Conservation (phyloP, 2,888 invertebrate genomes). For the Achlya flavicornis region DNA sequence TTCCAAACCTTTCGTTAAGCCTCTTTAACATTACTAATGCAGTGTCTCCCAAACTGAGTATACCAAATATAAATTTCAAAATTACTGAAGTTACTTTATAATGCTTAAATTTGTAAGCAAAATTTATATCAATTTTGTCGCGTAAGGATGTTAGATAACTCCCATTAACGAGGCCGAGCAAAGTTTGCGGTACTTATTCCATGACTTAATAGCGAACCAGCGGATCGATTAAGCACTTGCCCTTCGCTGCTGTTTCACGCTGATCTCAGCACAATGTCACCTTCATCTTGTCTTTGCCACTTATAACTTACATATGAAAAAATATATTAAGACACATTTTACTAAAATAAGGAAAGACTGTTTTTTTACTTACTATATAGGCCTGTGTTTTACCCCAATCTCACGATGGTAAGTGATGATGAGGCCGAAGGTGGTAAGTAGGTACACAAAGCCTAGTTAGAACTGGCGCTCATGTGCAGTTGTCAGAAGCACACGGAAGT, state of each 20-base stretch:
- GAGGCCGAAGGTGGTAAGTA: too few species aligned
- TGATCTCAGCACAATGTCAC: slow-evolving; percentile 45
- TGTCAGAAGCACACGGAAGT: too few species aligned
- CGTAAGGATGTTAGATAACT: slow-evolving; percentile 43
- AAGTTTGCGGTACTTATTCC: slow-evolving; percentile 53
- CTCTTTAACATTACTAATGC: slow-evolving; percentile 6
- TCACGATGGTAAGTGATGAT: too few species aligned
- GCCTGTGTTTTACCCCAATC: too few species aligned
- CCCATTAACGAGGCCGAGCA: slow-evolving; percentile 48
- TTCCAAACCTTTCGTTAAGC: slow-evolving; percentile 1
- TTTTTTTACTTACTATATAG: too few species aligned
- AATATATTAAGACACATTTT: too few species aligned
- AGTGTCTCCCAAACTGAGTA: not conserved
- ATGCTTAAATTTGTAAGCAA: slow-evolving; percentile 30
- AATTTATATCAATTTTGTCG: slow-evolving; percentile 43
- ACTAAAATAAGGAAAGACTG: too few species aligned
- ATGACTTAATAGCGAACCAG: slow-evolving; percentile 38
- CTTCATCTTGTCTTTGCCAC: slow-evolving; percentile 29
- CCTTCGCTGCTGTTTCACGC: slow-evolving; percentile 38
- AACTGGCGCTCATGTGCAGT: too few species aligned
- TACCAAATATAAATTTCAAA: slow-evolving; percentile 12
- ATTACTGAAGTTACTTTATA: slow-evolving; percentile 21
- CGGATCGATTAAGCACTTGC: slow-evolving; percentile 55
- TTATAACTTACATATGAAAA: not conserved
- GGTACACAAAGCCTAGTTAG: too few species aligned